phyloP scores from a whole-genome alignment of 2,888 invertebrate genomes.

The Morpho achilles region DNA sequence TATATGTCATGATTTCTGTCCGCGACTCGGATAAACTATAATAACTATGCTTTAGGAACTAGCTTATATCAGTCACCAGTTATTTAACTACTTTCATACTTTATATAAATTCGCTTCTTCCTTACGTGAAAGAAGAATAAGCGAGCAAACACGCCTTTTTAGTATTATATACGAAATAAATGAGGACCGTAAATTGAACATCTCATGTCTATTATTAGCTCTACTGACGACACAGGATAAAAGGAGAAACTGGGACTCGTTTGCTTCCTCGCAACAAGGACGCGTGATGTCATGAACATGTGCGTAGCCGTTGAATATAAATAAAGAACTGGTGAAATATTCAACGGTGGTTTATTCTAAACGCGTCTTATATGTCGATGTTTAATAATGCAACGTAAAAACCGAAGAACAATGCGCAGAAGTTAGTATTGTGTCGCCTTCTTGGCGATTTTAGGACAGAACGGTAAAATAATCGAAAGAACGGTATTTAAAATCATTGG shows the following conservation, averaged over 20 bases:
- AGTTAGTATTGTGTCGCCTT: background rate
- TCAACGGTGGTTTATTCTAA: constrained; percentile 45
- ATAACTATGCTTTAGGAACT: too few relatives aligned
- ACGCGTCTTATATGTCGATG: constrained; percentile 54
- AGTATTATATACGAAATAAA: background rate
- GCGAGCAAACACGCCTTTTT: too few relatives aligned
- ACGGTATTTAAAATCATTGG: constrained; percentile 20
- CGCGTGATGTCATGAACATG: constrained; percentile 66
- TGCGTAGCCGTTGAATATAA: constrained; percentile 52
- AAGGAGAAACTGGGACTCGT: constrained; percentile 66
- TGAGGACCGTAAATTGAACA: constrained; percentile 5
- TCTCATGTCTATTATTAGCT: constrained; percentile 58
- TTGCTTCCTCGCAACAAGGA: constrained; percentile 68
- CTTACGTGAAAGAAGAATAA: too few relatives aligned
- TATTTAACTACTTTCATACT: too few relatives aligned
- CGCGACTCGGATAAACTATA: too few relatives aligned
- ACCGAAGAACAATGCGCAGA: constrained; percentile 10
- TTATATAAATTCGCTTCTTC: too few relatives aligned
- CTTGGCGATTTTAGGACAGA: constrained; percentile 15
- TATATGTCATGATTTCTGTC: too few relatives aligned
- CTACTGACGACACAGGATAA: constrained; percentile 70
- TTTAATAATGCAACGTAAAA: constrained; percentile 28
- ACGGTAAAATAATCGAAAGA: constrained; percentile 19
- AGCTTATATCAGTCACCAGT: too few relatives aligned
- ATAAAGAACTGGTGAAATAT: constrained; percentile 45